Evolutionary conservation across 2,113 vertebrate genomes (phyloP), one percentile per base, ranked within the genome.

Genomic region (Aptenodytes forsteri): DNA sequence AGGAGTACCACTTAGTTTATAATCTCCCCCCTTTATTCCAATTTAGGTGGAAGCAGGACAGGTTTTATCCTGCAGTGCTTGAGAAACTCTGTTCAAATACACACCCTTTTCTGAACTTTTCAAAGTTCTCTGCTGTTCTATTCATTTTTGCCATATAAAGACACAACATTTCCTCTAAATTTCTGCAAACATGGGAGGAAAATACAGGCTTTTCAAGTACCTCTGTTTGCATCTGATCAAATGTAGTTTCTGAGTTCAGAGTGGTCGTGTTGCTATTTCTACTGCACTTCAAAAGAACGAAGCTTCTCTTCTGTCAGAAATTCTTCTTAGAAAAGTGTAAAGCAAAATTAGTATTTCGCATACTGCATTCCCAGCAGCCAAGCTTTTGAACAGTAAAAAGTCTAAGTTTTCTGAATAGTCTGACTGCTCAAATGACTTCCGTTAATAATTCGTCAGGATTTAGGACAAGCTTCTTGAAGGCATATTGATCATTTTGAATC

Each of bases 401-500:
- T 34, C 23, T 9, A 59, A 34, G 21, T 50, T 83, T 94, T 82
- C 80, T 36, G 40, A 72, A 62, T 7, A 66, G 69, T 34, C 21
- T 5, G 1, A 71, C 40, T 77, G 49, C 30, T 93, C 52, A 64
- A 59, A 90, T 92, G 42, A 84, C 40, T 95, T 81, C 64, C 75
- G 59, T 91, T 94, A 94, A 88, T 90, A 91, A 90, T 95, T 95
- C 77, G 56, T 88, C 91, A 78, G 75, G 30, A 81, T 88, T 90
- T 89, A 83, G 84, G 71, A 56, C 50, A 88, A 87, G 52, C 54
- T 93, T 94, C 97, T 94, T 52, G 87, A 91, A 94, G 66, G 70
- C 46, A 36, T 94, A 91, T 90, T 90, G 95, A 96, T 88, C 13
- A 83, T 69, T 84, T 27, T 65, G 76, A 96, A 92, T 46, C 34